These are phyloP conservation scores for Piscicola geometra DNA, from an alignment of 2,888 invertebrate species.

Conservation along the genomic window DNA sequence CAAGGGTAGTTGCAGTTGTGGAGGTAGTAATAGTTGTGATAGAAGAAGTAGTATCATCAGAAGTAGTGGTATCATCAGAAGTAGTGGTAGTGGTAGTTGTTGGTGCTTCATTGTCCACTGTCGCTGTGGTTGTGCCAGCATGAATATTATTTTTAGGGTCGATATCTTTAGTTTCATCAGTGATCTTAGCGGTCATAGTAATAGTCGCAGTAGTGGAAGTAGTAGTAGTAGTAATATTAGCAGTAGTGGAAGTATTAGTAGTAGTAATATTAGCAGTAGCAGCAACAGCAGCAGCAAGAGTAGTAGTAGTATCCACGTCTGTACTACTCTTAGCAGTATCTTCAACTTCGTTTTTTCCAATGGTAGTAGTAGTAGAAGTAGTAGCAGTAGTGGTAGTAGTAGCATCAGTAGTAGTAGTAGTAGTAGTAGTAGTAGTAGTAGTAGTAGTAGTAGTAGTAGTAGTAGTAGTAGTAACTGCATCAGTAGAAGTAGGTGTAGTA, in stretches of 20 bases:
- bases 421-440: not conserved
- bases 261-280: not conserved
- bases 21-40: too few relatives aligned
- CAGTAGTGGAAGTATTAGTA: not conserved
- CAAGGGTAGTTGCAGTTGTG: too few relatives aligned
- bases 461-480: not conserved
- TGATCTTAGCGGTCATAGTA: not conserved
- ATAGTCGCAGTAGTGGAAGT: not conserved
- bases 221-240: not conserved
- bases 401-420: not conserved
- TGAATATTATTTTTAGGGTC: not conserved
- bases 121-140: not conserved
- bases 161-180: not conserved
- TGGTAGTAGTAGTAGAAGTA: not conserved
- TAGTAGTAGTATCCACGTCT: not conserved
- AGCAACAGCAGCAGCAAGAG: not conserved
- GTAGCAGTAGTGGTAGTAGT: not conserved
- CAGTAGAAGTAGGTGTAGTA: not conserved
- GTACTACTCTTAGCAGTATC: not conserved
- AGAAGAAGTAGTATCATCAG: too few relatives aligned
- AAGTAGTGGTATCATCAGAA: not conserved
- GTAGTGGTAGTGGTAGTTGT: not conserved
- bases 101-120: conserved; percentile 3
- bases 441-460: not conserved
- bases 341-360: not conserved